These are phyloP conservation scores for Eupeodes corollae DNA, from an alignment of 1,140 invertebrate species.

Conservation along the genomic window DNA sequence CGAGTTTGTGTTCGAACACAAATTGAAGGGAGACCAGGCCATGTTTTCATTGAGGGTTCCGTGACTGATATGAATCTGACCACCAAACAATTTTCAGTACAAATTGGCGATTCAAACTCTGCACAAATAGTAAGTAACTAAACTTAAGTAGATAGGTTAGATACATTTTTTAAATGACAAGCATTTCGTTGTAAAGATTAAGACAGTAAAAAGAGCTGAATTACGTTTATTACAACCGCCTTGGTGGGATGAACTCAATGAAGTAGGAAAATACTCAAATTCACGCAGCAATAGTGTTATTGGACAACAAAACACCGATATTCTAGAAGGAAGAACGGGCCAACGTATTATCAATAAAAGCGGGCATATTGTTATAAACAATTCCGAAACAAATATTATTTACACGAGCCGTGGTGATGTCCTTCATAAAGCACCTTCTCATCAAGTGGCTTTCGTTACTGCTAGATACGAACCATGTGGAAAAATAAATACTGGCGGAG, in stretches of 20 bases:
- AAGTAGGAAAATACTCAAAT: constrained; percentile 34
- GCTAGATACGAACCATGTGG: background rate
- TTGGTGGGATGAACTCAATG: constrained; percentile 89
- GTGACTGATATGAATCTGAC: constrained; percentile 58
- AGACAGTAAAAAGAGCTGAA: constrained; percentile 53
- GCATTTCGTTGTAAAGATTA: constrained; percentile 5
- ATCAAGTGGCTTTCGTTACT: background rate
- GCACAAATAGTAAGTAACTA: constrained; percentile 8
- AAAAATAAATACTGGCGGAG: background rate
- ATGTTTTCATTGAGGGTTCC: constrained; percentile 72
- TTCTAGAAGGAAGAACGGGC: background rate
- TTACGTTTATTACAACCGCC: constrained; percentile 81
- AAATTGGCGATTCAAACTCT: constrained; percentile 41
- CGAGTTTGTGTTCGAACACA: constrained; percentile 41
- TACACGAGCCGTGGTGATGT: background rate
- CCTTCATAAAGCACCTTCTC: too few species aligned
- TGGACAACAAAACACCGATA: background rate
- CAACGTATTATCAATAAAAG: background rate
- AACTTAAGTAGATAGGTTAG: background rate
- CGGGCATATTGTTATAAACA: background rate
- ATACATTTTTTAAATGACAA: too few species aligned
- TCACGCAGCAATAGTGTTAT: background rate
- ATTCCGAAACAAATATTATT: constrained; percentile 8
- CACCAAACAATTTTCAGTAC: constrained; percentile 67
- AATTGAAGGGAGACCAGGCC: constrained; percentile 35